Evolutionary conservation across 2,888 invertebrate species (phyloP), one percentile per base, ranked within the genome.

Genomic region (Melikaiella ostensackeni): DNA sequence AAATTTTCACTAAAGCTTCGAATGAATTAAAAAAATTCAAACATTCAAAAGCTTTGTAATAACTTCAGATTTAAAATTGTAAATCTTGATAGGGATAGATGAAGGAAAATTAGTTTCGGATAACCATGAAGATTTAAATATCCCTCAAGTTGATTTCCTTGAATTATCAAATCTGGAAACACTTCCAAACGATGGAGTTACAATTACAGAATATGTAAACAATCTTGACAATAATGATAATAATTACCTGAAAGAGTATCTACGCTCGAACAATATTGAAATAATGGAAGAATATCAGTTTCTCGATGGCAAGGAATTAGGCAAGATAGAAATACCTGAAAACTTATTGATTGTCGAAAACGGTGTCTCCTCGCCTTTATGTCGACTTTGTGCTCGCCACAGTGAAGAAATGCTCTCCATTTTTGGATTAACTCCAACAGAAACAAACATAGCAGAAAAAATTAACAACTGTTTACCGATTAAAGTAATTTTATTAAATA

Each of bases 391-490:
- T 38, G 74, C 80, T 11, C 9, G 7, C 3, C 62, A 33, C 21
- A 74, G 46, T 16, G 35, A 59, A 1, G 21, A 78, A 7, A 75
- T 78, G 80, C 9, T 73, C 13, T 42, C 27, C 3, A 76, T 81
- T 38, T 78, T 78, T 46, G 75, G 63, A 35, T 16, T 59, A n/a
- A 13, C 27, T 1, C 55, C 38, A 3, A 19, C 2, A 8, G 21
- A 70, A 50, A 70, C 9, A 21, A 38, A 74, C n/a, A 66, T 80
- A 33, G 59, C 30, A 16, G 21, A 38, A 8, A 78, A 80, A 62
- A 80, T 81, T 55, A 74, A 70, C 35, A 70, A 77, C 33, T 81
- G 77, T 27, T 57, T 81, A 16, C 76, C 77, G 7, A 80, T 80
- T n/a, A 27, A 61, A 35, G 79, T 80, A 35, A 11, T 59, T 46